phyloP scores from a whole-genome alignment of 2,797 vertebrate genomes.

The Florisuga fusca region DNA sequence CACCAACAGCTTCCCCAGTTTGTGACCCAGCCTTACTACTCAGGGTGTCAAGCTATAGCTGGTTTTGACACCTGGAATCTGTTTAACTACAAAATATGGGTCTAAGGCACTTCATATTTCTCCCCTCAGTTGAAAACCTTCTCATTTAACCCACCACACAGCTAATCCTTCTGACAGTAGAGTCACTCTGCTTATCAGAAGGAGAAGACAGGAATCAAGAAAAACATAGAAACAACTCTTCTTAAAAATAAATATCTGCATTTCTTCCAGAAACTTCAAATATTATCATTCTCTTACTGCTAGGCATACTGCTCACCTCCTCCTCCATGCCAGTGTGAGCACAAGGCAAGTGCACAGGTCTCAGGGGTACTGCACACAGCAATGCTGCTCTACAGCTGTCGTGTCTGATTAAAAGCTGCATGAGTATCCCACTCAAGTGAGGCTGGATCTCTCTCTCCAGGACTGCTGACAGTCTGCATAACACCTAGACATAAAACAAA shows the following conservation, averaged over 20 bases:
- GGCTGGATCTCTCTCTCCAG: not conserved
- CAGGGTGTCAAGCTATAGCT: not conserved
- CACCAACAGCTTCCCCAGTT: not conserved
- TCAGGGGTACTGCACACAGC: not conserved
- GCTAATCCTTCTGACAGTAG: not conserved
- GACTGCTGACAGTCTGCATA: not conserved
- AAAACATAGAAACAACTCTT: not conserved
- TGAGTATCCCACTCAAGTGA: not conserved
- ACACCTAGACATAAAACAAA: not conserved
- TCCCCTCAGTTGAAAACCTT: not conserved
- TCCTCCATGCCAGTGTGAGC: not conserved
- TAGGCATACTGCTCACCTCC: not conserved
- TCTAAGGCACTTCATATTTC: not conserved
- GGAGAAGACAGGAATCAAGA: not conserved
- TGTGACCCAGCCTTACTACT: not conserved
- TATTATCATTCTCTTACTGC: not conserved
- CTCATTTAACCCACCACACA: not conserved
- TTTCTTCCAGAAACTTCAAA: not conserved
- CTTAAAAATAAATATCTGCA: not conserved
- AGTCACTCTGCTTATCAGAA: not conserved
- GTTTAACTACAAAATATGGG: not conserved
- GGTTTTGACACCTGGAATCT: not conserved
- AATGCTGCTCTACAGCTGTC: not conserved
- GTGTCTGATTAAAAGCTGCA: not conserved
- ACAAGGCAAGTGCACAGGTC: not conserved